These are phyloP conservation scores for Terrapene triunguis DNA, from an alignment of 2,113 vertebrate species.

Conservation along the genomic window DNA sequence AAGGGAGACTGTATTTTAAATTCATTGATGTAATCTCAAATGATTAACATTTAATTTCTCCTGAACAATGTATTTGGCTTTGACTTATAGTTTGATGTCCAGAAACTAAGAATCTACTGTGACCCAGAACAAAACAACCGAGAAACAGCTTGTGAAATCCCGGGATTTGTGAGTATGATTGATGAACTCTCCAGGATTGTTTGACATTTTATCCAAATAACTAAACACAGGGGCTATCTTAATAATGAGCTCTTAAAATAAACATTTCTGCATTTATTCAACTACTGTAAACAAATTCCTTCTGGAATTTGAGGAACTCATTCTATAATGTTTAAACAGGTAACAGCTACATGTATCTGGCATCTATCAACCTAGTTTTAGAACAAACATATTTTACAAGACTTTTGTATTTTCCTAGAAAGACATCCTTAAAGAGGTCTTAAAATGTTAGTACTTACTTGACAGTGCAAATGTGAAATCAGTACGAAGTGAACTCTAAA, in stretches of 20 bases:
- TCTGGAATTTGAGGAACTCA: neutral
- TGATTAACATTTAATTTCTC: neutral
- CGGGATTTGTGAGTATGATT: constrained; percentile 91
- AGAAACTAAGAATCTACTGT: constrained; percentile 97
- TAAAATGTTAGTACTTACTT: neutral
- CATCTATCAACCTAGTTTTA: neutral
- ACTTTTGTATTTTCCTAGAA: neutral
- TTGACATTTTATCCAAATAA: neutral
- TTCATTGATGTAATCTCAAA: neutral
- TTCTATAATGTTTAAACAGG: neutral
- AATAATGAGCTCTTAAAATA: neutral
- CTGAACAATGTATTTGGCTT: constrained; percentile 29
- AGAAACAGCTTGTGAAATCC: constrained; percentile 96
- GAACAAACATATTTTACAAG: neutral
- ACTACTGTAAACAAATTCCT: neutral
- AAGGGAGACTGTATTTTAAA: neutral
- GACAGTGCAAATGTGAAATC: neutral
- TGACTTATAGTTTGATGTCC: constrained; percentile 91
- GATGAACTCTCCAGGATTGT: neutral
- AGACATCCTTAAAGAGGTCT: neutral
- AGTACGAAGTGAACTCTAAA: neutral
- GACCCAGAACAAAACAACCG: constrained; percentile 95
- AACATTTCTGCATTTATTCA: neutral
- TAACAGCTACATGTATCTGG: neutral
- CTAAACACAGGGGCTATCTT: neutral